Evolutionary conservation across 2,113 vertebrate genomes (phyloP), one percentile per base, ranked within the genome.

Genomic region (Pelmatolapia mariae): DNA sequence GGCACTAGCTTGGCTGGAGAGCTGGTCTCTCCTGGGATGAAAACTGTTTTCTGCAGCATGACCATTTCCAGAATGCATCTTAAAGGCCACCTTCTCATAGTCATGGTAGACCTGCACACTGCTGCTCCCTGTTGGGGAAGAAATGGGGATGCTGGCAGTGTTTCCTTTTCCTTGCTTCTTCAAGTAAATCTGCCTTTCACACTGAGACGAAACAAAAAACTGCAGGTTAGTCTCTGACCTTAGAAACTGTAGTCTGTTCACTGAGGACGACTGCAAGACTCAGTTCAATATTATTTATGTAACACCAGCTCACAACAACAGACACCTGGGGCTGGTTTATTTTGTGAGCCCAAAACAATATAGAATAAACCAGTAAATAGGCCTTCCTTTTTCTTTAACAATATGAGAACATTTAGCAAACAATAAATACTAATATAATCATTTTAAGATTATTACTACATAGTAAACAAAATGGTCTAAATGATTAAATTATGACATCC

Each of bases 61-160:
- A 29, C 84, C 88, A 8, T 91, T 93, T 13, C 50, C 83, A 45
- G 89, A 73, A 29, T 56, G n/a, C 88, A 84, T 87, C 56, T 87
- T 89, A 12, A 92, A 92, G 43, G 73, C 82, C 85, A 92, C 91
- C 54, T 88, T 90, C 80, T 92, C 89, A 81, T 63, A 80, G 78
- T 95, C 94, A 93, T 94, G 76, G 78, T 87, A 87, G 38, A 93
- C 80, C 66, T 88, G 89, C 52, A 90, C 83, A 7, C 73, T 82
- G 84, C 89, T 88, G 88, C 89, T 82, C 86, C 84, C 94, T 73
- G 87, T 53, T 57, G 94, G 92, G 36, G 89, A 90, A 15, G 90
- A 87, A 61, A 92, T 83, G 81, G 79, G 52, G 57, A 86, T 68
- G 88, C 82, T 85, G 85, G 84, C 71, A 31, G 40, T 45, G 61